These are phyloP conservation scores for Siniperca obscura DNA, from an alignment of 2,797 vertebrate genomes.

Conservation along the genomic window DNA sequence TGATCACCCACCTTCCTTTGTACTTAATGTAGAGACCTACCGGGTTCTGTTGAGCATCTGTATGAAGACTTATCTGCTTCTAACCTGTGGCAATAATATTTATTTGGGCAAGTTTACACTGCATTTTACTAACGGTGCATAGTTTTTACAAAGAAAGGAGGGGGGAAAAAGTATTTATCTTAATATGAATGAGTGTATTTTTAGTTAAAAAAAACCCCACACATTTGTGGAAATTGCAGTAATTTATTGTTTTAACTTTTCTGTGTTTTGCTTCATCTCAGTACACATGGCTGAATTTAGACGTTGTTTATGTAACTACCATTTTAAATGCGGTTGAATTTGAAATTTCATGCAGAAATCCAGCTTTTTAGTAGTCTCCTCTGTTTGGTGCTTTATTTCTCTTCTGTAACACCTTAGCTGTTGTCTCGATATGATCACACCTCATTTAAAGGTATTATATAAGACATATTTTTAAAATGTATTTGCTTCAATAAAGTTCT, in stretches of 20 bases:
- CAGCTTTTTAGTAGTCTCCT: background rate
- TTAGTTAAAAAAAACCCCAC: background rate
- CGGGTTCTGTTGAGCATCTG: background rate
- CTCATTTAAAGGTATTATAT: background rate
- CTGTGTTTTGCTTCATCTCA: background rate
- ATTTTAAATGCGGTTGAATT: background rate
- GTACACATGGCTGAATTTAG: background rate
- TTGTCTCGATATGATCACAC: slow-evolving; percentile 4
- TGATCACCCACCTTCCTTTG: background rate
- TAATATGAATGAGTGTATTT: slow-evolving; percentile 19
- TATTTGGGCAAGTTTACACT: slow-evolving; percentile 26
- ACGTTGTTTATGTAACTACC: background rate
- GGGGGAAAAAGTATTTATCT: background rate
- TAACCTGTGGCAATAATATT: slow-evolving; percentile 39
- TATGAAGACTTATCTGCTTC: background rate
- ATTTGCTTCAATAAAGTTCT: slow-evolving; percentile 56
- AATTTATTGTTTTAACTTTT: background rate
- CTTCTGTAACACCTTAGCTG: background rate
- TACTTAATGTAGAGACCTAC: background rate
- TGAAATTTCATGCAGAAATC: background rate
- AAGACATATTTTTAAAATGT: slow-evolving; percentile 17
- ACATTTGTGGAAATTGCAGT: slow-evolving; percentile 4
- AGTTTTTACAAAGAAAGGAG: background rate
- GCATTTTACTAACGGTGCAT: slow-evolving; percentile 20
- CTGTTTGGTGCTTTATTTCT: background rate